Conservation (phyloP, 2,888 invertebrate species). For the Encarsia formosa region DNA sequence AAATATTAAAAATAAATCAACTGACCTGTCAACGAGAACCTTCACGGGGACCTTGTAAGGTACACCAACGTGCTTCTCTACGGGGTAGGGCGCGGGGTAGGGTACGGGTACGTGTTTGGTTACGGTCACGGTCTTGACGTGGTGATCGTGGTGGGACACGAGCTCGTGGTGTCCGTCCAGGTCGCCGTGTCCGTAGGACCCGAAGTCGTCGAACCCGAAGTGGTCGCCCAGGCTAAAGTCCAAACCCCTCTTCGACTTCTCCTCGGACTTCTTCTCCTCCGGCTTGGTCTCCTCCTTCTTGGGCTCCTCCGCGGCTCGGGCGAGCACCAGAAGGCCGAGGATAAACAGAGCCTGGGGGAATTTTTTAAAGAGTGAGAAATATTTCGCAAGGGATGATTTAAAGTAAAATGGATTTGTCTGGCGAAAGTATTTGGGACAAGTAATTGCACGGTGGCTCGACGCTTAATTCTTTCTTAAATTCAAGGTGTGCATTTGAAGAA, state of each 20-base stretch:
- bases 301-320: constrained; percentile 30
- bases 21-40: constrained; percentile 41
- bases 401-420: no score
- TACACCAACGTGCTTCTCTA: constrained; percentile 41
- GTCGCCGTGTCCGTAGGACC: constrained; percentile 34
- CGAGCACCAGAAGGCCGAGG: constrained; percentile 39
- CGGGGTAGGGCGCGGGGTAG: constrained; percentile 44
- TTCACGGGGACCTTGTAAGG: constrained; percentile 41
- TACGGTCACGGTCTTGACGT: constrained; percentile 42
- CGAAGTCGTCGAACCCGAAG: constrained; percentile 24
- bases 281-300: constrained; percentile 13
- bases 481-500: no score
- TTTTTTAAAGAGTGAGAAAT: no score
- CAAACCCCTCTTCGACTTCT: constrained; percentile 43
- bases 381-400: no score
- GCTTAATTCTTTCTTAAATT: no score
- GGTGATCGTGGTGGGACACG: constrained; percentile 33
- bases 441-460: no score
- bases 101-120: constrained; percentile 46
- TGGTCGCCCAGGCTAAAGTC: constrained; percentile 37
- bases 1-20: no score
- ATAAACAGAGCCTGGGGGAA: constrained; percentile 38
- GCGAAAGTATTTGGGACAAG: no score
- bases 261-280: constrained; percentile 28
- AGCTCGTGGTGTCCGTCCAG: constrained; percentile 32